Conservation (phyloP, 2,797 vertebrate species). For the Lateolabrax maculatus region DNA sequence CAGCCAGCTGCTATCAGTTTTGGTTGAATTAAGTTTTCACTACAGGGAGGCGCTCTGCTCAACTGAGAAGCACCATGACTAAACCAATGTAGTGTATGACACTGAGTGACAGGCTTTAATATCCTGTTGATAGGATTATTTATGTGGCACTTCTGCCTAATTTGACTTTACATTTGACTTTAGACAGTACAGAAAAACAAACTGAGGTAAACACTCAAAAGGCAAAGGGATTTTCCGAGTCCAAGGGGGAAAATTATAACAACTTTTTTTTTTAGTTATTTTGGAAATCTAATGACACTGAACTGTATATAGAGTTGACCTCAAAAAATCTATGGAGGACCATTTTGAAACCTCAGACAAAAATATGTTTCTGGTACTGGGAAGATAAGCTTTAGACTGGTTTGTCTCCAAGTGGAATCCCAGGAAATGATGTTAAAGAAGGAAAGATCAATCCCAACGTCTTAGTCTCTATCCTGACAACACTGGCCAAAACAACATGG, state of each 20-base stretch:
- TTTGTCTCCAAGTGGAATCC: not conserved
- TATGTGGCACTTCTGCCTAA: slow-evolving; percentile 17
- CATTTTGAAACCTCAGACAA: not conserved
- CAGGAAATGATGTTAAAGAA: not conserved
- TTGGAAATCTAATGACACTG: not conserved
- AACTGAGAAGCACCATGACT: slow-evolving; percentile 22
- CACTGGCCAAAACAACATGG: not conserved
- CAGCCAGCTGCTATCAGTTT: slow-evolving; percentile 61
- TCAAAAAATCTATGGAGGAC: not conserved
- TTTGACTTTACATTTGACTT: slow-evolving; percentile 36
- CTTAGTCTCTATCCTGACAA: not conserved
- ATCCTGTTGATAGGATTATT: slow-evolving; percentile 26
- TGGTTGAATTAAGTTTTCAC: slow-evolving; percentile 43
- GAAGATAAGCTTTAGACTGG: not conserved
- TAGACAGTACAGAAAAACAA: slow-evolving; percentile 8
- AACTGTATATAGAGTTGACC: not conserved
- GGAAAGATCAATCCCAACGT: not conserved
- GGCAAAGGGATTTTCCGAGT: not conserved
- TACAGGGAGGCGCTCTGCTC: slow-evolving; percentile 17
- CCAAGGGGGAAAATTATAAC: rapidly evolving
- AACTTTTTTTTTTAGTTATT: too few species aligned
- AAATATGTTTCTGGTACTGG: not conserved
- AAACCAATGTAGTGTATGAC: slow-evolving; percentile 23
- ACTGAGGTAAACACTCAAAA: not conserved
- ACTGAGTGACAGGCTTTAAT: slow-evolving; percentile 40